phyloP scores from a whole-genome alignment of 2,888 invertebrate genomes.

The Torymus tubicola region DNA sequence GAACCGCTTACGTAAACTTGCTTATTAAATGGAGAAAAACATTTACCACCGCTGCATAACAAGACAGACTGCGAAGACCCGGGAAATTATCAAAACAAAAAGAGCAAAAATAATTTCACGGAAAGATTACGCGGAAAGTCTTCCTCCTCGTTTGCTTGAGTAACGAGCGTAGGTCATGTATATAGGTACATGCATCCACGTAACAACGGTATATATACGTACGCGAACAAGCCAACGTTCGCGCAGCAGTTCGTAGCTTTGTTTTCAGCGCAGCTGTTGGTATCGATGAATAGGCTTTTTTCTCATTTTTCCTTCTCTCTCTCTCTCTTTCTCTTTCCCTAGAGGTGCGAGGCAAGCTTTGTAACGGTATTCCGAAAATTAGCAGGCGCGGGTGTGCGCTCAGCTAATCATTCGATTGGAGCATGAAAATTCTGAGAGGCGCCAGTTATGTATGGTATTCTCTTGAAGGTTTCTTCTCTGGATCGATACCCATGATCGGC shows the following conservation, averaged over 20 bases:
- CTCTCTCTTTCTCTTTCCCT: background rate
- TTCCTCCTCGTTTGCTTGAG: constrained; percentile 22
- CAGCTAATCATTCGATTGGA: background rate
- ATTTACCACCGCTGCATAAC: too few species aligned
- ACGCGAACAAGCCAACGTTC: too few species aligned
- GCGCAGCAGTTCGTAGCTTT: constrained; percentile 25
- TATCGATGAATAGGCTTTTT: constrained; percentile 32
- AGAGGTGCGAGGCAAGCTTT: background rate
- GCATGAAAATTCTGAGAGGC: background rate
- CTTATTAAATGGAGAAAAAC: too few species aligned
- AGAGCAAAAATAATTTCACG: background rate
- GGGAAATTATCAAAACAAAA: too few species aligned
- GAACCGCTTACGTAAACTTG: too few species aligned
- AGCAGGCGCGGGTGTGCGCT: background rate
- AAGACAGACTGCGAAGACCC: too few species aligned
- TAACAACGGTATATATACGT: constrained; percentile 24
- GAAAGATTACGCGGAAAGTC: background rate
- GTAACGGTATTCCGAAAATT: constrained; percentile 32
- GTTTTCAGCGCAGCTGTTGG: background rate
- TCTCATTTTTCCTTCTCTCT: background rate
- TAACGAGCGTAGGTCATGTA: constrained; percentile 13
- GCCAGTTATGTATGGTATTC: too few species aligned
- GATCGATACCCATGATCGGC: too few species aligned
- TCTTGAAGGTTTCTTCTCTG: too few species aligned
- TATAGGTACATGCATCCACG: background rate